Evolutionary conservation across 1,140 invertebrate genomes (phyloP), one percentile per base, ranked within the genome.

Genomic region (Halesus radiatus): DNA sequence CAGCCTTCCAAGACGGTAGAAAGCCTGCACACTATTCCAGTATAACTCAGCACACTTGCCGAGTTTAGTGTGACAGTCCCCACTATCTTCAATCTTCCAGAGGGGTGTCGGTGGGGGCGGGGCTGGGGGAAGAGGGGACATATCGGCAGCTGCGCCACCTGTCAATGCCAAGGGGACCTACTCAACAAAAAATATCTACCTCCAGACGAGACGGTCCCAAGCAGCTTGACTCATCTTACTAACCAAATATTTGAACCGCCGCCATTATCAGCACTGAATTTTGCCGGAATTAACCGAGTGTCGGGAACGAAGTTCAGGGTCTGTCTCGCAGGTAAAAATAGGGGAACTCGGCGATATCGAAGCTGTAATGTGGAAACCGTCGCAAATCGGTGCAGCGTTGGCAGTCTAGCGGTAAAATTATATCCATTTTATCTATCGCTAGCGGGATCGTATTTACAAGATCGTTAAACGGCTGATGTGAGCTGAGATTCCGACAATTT

Each of bases 111-210:
- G 68, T 7, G 45, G 18, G 16, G n/a, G 45, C 1, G 66, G 29
- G 23, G 23, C 10, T 3, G 15, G 18, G 20, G 18, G 3, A 20
- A 10, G 37, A 45, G 13, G 37, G 37, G 10, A 45, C 37, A 45
- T 18, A 23, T 66, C 32, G 45, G 45, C 45, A 52, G 68, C 37
- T 52, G 68, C n/a, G 68, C 68, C 68, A 72, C 68, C 68, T 72
- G 68, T 50, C 68, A 29, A 53, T 52, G 50, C 66, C 68, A 10
- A 26, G 54, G 45, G 68, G 26, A 72, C 68, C 20, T 72, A 23
- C 68, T 72, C 68, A 23, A 72, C 68, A 72, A 72, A 72, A 72
- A 72, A 72, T 26, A 22, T 72, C 22, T 72, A 72, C 68, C 68
- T 72, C 68, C 68, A 16, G 68, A 72, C 68, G 68, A 16, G 68